These are phyloP conservation scores for Butorides virescens DNA, from an alignment of 2,113 vertebrate genomes.

Conservation along the genomic window DNA sequence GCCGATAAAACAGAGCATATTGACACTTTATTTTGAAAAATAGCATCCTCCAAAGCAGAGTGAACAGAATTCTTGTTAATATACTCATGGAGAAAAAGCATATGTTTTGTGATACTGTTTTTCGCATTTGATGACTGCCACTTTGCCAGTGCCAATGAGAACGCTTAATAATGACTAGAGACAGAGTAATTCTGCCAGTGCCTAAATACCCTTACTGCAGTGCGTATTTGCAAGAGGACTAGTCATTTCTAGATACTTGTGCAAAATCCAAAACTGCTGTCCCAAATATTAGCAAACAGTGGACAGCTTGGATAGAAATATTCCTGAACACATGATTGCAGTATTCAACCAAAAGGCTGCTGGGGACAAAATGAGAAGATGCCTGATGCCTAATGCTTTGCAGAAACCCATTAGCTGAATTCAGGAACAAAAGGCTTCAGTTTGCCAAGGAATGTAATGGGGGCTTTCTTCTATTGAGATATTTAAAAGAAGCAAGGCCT, in stretches of 20 bases:
- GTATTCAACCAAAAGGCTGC: neutral
- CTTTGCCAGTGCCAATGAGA: neutral
- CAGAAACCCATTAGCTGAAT: neutral
- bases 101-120: neutral
- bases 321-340: neutral
- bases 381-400: neutral
- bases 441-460: neutral
- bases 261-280: neutral
- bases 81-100: neutral
- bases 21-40: neutral
- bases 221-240: neutral
- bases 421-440: slow-evolving; percentile 21
- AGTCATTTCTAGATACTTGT: neutral
- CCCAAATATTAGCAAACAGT: neutral
- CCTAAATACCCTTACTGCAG: neutral
- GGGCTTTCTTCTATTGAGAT: neutral
- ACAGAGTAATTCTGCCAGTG: neutral
- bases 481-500: neutral
- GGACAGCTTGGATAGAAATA: neutral
- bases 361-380: neutral
- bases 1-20: neutral
- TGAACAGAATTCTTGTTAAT: neutral
- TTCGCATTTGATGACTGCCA: neutral
- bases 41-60: neutral
- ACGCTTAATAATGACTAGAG: neutral